phyloP scores from a whole-genome alignment of 92 coral and sea anemone species.

The Pocillopora grandis region DNA sequence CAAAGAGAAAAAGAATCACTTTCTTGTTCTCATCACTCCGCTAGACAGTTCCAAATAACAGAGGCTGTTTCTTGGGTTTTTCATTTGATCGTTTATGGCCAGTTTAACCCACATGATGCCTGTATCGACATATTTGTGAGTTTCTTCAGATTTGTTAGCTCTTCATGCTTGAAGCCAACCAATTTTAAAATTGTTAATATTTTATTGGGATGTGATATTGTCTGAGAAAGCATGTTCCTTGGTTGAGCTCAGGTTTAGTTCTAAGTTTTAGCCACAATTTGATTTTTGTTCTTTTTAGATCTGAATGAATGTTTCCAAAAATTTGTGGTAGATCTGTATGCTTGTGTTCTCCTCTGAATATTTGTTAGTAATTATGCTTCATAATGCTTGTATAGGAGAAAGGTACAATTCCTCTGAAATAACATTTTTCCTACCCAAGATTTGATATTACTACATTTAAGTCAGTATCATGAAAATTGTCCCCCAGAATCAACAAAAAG shows the following conservation, averaged over 20 bases:
- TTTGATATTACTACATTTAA: not conserved
- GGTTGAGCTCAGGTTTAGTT: not conserved
- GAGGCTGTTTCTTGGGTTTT: not conserved
- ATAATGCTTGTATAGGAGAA: not conserved
- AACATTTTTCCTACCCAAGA: not conserved
- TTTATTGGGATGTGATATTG: constrained; percentile 29
- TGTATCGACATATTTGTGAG: constrained; percentile 72
- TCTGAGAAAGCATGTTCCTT: not conserved
- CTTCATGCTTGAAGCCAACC: not conserved
- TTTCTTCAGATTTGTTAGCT: constrained; percentile 10
- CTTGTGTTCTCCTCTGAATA: not conserved
- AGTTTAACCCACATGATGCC: constrained; percentile 58
- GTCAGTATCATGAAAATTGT: not conserved
- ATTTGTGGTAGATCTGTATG: not conserved
- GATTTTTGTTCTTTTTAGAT: not conserved
- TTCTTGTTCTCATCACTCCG: constrained; percentile 1
- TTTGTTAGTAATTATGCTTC: not conserved
- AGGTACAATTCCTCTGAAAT: not conserved
- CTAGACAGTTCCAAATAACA: not conserved
- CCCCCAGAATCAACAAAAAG: not conserved
- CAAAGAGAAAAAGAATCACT: constrained; percentile 35
- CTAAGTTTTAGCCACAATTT: not conserved
- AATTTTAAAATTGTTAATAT: constrained; percentile 7
- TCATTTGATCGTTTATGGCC: constrained; percentile 25
- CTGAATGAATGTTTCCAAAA: not conserved